Conservation (phyloP, 2,113 vertebrate species). For the Phodopus roborovskii region DNA sequence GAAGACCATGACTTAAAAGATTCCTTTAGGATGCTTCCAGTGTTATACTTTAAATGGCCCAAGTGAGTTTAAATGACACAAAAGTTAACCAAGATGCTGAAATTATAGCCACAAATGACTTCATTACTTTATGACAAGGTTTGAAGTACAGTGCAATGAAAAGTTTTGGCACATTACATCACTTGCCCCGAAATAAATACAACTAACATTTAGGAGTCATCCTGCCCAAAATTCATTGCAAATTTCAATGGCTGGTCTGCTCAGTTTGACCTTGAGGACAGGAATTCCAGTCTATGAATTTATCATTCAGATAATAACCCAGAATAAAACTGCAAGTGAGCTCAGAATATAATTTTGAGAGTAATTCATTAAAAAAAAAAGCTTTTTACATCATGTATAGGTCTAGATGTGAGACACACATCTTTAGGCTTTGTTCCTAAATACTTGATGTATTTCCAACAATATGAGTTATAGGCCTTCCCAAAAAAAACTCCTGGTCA, state of each 20-base stretch:
- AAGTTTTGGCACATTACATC: constrained; percentile 27
- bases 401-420: constrained; percentile 14
- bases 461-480: constrained; percentile 70
- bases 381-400: constrained; percentile 49
- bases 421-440: constrained; percentile 35
- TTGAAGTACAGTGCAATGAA: constrained; percentile 51
- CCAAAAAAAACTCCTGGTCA: constrained; percentile 72
- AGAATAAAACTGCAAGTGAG: constrained; percentile 31
- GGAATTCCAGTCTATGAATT: constrained; percentile 45
- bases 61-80: background rate
- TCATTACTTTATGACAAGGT: background rate
- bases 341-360: constrained; percentile 55
- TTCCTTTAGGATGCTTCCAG: background rate
- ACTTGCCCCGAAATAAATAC: constrained; percentile 49
- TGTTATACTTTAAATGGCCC: background rate
- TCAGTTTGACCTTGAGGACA: constrained; percentile 62
- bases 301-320: constrained; percentile 44
- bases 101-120: constrained; percentile 20
- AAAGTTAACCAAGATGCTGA: background rate
- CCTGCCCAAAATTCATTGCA: constrained; percentile 57
- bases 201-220: constrained; percentile 62
- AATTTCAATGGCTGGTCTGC: constrained; percentile 25
- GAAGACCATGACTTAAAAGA: background rate
- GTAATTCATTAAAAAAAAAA: constrained; percentile 30
- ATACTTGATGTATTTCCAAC: constrained; percentile 10